Evolutionary conservation across 2,113 vertebrate genomes (phyloP), one percentile per base, ranked within the genome.

Genomic region (Nibea coibor): DNA sequence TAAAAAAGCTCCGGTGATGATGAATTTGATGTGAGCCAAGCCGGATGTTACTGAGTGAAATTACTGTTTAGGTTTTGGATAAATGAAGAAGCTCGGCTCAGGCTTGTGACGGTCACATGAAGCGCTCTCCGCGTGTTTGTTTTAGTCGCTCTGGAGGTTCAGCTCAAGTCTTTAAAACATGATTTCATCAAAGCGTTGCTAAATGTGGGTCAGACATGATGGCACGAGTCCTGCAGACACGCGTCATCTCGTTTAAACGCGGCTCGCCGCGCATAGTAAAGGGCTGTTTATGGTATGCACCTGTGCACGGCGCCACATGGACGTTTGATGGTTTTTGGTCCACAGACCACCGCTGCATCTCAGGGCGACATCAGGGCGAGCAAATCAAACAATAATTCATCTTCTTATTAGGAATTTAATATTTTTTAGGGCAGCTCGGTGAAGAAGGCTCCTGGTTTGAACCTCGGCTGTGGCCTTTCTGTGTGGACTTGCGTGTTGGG

Each of bases 241-340:
- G 39, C 43, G 78, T 78, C 54, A 68, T 75, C 50, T 47, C 47
- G 63, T 91, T 81, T 67, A 72, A 74, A 69, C 50, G 14, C 39
- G 56, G 69, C 68, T 64, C 47, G 14, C 35, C 67, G 56, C 69
- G 15, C 53, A 43, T 61, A 63, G 47, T 81, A 65, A 84, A 84
- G 85, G 78, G 69, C 45, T 53, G 79, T 81, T 89, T 66, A 88
- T 64, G 43, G 35, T 48, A 3, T 35, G 73, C 81, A 89, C 84
- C 84, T 87, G 64, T 78, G 69, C 66, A 15, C 53, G 15, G 45
- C 39, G 4, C 39, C 79, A 24, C 78, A 61, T 43, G 14, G 22
- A 53, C 47, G 35, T 35, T 35, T 35, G 35, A 14, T 19, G 16
- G 10, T 19, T 72, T 82, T 85, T 73, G 35, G 76, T 79, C 50